phyloP scores from a whole-genome alignment of 92 coral and sea anemone species.

The Zoanthus sociatus region DNA sequence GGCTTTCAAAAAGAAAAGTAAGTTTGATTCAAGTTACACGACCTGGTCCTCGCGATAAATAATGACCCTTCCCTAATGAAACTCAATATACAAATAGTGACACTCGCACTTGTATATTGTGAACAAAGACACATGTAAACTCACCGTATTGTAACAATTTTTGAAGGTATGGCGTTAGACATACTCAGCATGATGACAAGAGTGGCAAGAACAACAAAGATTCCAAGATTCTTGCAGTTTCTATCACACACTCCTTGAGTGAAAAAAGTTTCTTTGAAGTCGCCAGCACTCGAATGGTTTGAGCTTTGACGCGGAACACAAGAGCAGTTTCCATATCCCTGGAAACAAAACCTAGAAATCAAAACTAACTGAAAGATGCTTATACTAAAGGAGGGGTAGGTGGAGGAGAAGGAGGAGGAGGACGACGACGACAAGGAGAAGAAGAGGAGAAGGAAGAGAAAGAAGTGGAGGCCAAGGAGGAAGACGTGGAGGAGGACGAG shows the following conservation, averaged over 20 bases:
- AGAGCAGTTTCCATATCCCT: slow-evolving; percentile 36
- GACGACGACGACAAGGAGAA: not conserved
- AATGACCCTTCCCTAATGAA: no score
- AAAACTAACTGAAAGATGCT: no score
- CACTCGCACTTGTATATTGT: not conserved
- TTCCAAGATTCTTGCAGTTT: slow-evolving; percentile 24
- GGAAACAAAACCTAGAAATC: no score
- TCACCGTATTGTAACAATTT: slow-evolving; percentile 22
- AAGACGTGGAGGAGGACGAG: not conserved
- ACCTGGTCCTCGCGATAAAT: no score
- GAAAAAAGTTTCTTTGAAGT: not conserved
- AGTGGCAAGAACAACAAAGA: slow-evolving; percentile 7
- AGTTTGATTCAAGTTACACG: no score
- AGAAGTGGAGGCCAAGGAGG: not conserved
- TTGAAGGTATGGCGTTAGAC: slow-evolving; percentile 15
- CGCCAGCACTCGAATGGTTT: not conserved
- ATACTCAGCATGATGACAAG: not conserved
- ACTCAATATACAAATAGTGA: no score
- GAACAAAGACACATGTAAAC: not conserved
- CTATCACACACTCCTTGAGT: slow-evolving; percentile 36
- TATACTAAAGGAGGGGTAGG: not conserved
- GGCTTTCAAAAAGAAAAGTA: no score
- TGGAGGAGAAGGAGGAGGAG: not conserved
- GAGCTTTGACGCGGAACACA: not conserved
- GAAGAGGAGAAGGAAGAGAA: not conserved